These are phyloP conservation scores for Xyrauchen texanus DNA, from an alignment of 2,113 vertebrate genomes.

Conservation along the genomic window DNA sequence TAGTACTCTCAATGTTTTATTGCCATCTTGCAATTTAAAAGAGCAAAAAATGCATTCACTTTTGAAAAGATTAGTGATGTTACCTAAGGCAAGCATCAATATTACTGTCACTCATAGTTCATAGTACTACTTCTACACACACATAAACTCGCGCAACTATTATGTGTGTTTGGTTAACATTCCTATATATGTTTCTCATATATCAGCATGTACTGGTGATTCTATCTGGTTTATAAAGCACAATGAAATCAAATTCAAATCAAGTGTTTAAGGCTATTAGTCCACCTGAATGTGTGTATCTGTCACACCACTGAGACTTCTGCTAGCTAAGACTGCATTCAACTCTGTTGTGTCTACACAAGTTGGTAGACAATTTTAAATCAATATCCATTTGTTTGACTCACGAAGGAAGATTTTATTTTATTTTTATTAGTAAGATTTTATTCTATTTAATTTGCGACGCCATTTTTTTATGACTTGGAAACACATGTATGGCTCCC, in stretches of 20 bases:
- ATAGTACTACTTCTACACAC: no score
- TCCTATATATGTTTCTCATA: neutral
- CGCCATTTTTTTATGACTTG: constrained; percentile 62
- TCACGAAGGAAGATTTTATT: constrained; percentile 53
- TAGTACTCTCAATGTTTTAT: no score
- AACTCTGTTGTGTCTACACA: constrained; percentile 51
- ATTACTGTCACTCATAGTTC: no score
- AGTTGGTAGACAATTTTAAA: constrained; percentile 53
- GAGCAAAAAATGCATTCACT: no score
- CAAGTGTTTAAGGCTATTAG: constrained; percentile 75
- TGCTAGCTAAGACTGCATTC: constrained; percentile 68
- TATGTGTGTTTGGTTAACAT: neutral
- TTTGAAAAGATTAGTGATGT: no score
- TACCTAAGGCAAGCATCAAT: no score
- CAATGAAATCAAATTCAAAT: constrained; percentile 61
- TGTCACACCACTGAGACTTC: constrained; percentile 68
- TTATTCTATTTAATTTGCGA: constrained; percentile 67
- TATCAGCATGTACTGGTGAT: neutral
- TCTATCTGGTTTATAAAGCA: no score
- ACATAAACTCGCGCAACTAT: neutral
- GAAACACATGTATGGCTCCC: constrained; percentile 59
- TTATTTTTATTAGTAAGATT: no score
- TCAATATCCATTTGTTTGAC: constrained; percentile 60
- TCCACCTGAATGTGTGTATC: constrained; percentile 67
- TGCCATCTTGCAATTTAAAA: no score